Evolutionary conservation across 2,113 vertebrate species (phyloP).

Genomic region (Dasyurus viverrinus): DNA sequence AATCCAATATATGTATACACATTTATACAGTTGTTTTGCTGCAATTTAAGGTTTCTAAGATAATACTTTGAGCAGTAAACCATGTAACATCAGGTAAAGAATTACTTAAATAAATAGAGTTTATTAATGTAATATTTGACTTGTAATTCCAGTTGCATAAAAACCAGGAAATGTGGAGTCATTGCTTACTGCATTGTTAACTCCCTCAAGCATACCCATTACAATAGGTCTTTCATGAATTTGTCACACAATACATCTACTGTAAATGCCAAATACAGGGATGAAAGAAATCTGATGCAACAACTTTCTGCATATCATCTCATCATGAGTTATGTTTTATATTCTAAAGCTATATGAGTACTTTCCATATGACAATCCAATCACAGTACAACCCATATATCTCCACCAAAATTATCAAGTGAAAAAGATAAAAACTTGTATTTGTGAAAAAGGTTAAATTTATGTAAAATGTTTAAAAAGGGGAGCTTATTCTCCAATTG

Average conservation of each 20-base stretch:
- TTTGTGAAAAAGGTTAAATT: neutral
- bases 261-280: conserved; percentile 27
- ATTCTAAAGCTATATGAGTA: neutral
- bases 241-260: neutral
- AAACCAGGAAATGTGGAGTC: neutral
- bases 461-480: neutral
- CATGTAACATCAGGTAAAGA: neutral
- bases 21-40: too few species aligned
- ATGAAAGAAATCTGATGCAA: neutral
- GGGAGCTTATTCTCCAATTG: neutral
- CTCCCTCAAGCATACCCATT: conserved; percentile 1
- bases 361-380: neutral
- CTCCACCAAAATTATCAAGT: neutral
- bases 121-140: neutral
- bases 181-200: conserved; percentile 7
- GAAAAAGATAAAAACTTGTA: neutral
- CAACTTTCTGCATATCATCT: neutral
- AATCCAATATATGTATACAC: too few species aligned
- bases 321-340: neutral
- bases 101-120: neutral
- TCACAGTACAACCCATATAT: neutral
- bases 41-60: neutral
- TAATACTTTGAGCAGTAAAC: neutral
- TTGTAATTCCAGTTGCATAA: neutral
- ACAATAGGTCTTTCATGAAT: conserved; percentile 25